Conservation (phyloP, 2,888 invertebrate species). For the Isotomurus palustris region DNA sequence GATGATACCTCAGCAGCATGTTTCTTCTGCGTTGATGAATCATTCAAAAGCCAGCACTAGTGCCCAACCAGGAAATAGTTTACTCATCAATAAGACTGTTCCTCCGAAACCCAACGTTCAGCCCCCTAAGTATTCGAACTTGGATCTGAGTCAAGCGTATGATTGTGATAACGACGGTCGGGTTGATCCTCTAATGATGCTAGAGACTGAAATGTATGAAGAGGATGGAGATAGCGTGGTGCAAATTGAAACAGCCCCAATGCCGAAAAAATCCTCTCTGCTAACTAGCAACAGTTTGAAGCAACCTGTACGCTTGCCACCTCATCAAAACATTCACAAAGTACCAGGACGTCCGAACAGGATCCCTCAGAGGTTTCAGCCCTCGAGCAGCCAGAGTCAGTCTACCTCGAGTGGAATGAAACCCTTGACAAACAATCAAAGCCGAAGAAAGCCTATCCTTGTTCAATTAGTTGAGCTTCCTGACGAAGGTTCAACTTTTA, state of each 20-base stretch:
- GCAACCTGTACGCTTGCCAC: background rate
- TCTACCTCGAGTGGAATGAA: background rate
- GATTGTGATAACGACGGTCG: slow-evolving; percentile 24
- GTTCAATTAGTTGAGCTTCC: slow-evolving; percentile 21
- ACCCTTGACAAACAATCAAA: slow-evolving; percentile 5
- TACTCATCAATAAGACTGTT: background rate
- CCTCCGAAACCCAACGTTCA: slow-evolving; percentile 8
- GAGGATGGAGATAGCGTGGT: slow-evolving; percentile 33
- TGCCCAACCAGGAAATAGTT: background rate
- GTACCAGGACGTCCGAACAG: slow-evolving; percentile 2
- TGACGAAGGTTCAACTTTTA: slow-evolving; percentile 4
- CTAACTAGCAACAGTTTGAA: slow-evolving; percentile 5
- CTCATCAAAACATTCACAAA: no score
- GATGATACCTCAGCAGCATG: background rate
- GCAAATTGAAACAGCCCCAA: slow-evolving; percentile 15
- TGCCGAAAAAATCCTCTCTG: slow-evolving; percentile 10
- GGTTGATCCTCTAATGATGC: slow-evolving; percentile 34
- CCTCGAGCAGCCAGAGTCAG: slow-evolving; percentile 12
- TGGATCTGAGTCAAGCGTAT: slow-evolving; percentile 14
- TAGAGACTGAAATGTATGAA: slow-evolving; percentile 36
- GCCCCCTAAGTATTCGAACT: slow-evolving; percentile 14
- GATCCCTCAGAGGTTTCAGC: slow-evolving; percentile 20
- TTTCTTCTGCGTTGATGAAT: background rate
- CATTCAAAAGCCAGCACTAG: slow-evolving; percentile 1
- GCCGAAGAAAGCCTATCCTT: slow-evolving; percentile 20